Evolutionary conservation across 2,888 invertebrate species (phyloP).

Genomic region (Acronicta psi): DNA sequence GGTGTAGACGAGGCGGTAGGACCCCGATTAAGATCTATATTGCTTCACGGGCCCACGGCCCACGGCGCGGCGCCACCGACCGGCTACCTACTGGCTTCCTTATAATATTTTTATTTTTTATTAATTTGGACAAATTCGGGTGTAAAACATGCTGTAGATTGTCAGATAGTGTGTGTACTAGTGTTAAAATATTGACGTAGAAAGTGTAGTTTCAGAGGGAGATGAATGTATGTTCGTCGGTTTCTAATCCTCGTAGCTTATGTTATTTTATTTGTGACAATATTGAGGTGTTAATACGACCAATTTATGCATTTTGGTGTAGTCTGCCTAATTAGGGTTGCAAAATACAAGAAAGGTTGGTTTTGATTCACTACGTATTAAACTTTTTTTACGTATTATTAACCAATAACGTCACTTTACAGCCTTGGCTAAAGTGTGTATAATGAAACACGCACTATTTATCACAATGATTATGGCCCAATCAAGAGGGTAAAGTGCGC

Average conservation of each 20-base stretch:
- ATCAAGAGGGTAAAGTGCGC: no score
- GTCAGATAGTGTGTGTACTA: conserved; percentile 36
- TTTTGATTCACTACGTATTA: no score
- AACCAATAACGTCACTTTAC: background rate
- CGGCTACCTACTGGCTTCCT: conserved; percentile 45
- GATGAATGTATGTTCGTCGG: no score
- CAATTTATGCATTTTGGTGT: no score
- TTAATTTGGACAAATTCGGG: conserved; percentile 42
- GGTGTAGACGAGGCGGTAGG: conserved; percentile 45
- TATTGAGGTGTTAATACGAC: background rate
- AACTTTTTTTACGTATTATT: no score
- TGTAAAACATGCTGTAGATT: conserved; percentile 39
- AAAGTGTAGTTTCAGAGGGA: no score
- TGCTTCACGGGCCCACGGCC: conserved; percentile 38
- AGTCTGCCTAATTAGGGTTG: no score
- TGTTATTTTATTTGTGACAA: background rate
- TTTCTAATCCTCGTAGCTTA: conserved; percentile 14
- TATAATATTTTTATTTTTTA: conserved; percentile 50
- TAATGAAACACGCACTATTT: no score
- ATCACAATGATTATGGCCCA: no score
- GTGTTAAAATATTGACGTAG: conserved; percentile 25
- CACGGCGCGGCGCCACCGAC: conserved; percentile 17
- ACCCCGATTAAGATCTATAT: conserved; percentile 56
- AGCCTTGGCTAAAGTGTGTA: conserved; percentile 17
- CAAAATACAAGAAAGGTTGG: no score